These are phyloP conservation scores for Ochropacha duplaris DNA, from an alignment of 2,888 invertebrate genomes.

Conservation along the genomic window DNA sequence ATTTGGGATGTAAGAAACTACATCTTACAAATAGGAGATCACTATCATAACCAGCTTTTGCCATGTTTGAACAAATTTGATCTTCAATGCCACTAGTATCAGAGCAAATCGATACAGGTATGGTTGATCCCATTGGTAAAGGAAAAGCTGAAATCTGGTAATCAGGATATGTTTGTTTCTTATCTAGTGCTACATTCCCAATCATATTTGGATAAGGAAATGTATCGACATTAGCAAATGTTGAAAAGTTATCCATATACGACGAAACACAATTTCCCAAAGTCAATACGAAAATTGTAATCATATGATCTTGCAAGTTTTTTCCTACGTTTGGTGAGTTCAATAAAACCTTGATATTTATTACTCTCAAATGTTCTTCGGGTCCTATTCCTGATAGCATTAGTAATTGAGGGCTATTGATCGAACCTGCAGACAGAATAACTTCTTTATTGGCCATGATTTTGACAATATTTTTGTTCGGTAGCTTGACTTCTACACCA, in stretches of 20 bases:
- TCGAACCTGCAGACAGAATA: conserved; percentile 12
- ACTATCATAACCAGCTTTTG: neutral
- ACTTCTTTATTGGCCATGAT: conserved; percentile 12
- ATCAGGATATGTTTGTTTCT: conserved; percentile 3
- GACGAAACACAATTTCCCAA: neutral
- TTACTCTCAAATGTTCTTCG: conserved; percentile 8
- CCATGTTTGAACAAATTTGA: neutral
- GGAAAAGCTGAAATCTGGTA: conserved; percentile 1
- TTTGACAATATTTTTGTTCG: conserved; percentile 1
- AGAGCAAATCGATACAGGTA: neutral
- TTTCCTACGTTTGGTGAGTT: conserved; percentile 13
- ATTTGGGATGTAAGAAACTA: conserved; percentile 2
- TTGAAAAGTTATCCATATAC: neutral
- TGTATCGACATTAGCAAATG: neutral
- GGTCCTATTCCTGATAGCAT: conserved; percentile 17
- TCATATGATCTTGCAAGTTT: conserved; percentile 13
- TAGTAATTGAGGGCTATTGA: conserved; percentile 9
- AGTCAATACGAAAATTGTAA: conserved; percentile 2
- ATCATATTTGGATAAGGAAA: conserved; percentile 2
- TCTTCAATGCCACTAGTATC: neutral
- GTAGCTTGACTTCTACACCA: conserved; percentile 12
- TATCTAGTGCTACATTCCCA: conserved; percentile 1
- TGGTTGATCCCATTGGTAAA: neutral
- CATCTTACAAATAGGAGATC: neutral
- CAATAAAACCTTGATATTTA: conserved; percentile 5